Conservation (phyloP, 2,113 vertebrate genomes). For the Tringa solitaria region DNA sequence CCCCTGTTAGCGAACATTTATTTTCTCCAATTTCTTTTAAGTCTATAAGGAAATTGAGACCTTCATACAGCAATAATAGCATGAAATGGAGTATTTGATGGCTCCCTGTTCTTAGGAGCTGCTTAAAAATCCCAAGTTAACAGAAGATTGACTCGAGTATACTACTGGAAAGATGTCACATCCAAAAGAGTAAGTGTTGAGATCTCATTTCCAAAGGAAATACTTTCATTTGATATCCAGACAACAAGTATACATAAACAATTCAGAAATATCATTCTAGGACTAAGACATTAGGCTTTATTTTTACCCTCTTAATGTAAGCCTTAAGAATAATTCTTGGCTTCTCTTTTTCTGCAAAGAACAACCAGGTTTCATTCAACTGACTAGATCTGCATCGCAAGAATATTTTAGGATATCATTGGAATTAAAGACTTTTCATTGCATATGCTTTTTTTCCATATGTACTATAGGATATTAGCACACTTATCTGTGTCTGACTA, state of each 20-base stretch:
- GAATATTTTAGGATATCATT: not conserved
- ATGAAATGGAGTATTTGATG: not conserved
- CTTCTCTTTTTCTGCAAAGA: not conserved
- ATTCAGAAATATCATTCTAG: not conserved
- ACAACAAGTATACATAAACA: not conserved
- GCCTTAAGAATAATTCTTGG: not conserved
- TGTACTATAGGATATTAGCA: not conserved
- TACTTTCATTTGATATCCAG: not conserved
- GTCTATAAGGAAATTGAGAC: not conserved
- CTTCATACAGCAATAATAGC: not conserved
- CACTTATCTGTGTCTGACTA: not conserved
- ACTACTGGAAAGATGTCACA: not conserved
- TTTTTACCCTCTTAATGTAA: not conserved
- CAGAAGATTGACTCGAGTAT: not conserved
- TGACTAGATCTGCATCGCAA: not conserved
- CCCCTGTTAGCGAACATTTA: not conserved
- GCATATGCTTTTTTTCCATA: not conserved
- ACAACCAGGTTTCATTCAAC: not conserved
- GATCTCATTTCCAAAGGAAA: not conserved
- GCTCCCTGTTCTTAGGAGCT: not conserved
- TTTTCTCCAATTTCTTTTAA: not conserved
- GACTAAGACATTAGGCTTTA: not conserved
- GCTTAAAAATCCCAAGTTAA: not conserved
- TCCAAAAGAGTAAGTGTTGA: not conserved
- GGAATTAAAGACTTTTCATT: not conserved